A percentile compares a stretch with the other conserved stretches of the same genome.
Conservation (phyloP, 2,888 invertebrate genomes). For the Teinopalpus imperialis region DNA sequence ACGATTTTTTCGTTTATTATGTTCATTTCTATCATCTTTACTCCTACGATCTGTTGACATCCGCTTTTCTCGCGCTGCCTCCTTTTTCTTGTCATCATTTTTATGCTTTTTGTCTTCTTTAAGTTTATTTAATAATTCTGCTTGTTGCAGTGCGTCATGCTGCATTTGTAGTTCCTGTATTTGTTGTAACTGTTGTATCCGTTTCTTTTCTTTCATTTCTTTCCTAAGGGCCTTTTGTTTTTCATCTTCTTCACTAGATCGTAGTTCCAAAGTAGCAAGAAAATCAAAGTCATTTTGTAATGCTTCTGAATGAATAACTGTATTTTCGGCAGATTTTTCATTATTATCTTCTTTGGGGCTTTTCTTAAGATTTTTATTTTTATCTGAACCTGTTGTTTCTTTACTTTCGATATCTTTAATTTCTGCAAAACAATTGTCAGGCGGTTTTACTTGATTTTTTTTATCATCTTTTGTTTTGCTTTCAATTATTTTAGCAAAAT, state of each 20-base stretch:
- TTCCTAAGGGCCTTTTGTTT: conserved; percentile 77
- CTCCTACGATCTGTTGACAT: conserved; percentile 77
- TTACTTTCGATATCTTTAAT: conserved; percentile 52
- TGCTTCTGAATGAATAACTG: conserved; percentile 49
- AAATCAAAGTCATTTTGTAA: conserved; percentile 81
- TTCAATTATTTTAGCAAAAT: conserved; percentile 81
- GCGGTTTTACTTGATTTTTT: conserved; percentile 77
- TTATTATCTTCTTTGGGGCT: conserved; percentile 48
- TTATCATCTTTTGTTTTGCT: conserved; percentile 83
- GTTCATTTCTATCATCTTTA: conserved; percentile 70
- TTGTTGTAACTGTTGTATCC: conserved; percentile 74
- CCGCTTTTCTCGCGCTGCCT: conserved; percentile 69
- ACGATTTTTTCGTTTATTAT: conserved; percentile 65
- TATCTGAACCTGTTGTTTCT: conserved; percentile 46
- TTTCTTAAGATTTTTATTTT: conserved; percentile 50
- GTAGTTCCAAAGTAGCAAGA: conserved; percentile 80
- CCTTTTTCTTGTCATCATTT: conserved; percentile 72
- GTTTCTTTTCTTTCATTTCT: conserved; percentile 81
- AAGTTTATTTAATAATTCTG: conserved; percentile 58
- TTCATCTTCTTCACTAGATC: conserved; percentile 83
- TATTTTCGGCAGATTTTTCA: conserved; percentile 43
- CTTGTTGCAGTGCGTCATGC: conserved; percentile 67
- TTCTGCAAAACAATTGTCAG: conserved; percentile 64
- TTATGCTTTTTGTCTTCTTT: conserved; percentile 71
- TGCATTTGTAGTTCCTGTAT: conserved; percentile 77